A percentile compares a stretch with the other conserved stretches of the same genome.
Conservation (phyloP, 1,140 invertebrate species). For the Procambarus virginalis region DNA sequence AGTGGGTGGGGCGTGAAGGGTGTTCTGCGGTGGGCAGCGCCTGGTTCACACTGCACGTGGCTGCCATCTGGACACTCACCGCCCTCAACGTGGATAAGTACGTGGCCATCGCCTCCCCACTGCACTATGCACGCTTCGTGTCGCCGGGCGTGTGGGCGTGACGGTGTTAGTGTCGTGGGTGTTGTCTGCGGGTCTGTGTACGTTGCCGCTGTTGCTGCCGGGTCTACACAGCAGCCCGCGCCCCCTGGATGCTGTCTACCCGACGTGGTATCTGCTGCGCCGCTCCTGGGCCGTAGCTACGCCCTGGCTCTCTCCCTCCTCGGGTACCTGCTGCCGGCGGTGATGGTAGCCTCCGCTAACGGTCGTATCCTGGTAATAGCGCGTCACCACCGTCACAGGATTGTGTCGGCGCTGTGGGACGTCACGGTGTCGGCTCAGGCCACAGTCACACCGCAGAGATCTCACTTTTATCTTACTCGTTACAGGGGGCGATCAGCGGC, state of each 20-base stretch:
- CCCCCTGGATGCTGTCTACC: conserved; percentile 80
- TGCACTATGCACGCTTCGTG: conserved; percentile 83
- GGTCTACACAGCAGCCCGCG: conserved; percentile 75
- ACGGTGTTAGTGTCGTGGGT: conserved; percentile 72
- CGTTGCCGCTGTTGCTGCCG: conserved; percentile 73
- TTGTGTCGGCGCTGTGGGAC: conserved; percentile 88
- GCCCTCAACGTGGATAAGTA: conserved; percentile 86
- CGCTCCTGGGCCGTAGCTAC: conserved; percentile 72
- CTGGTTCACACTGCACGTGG: conserved; percentile 80
- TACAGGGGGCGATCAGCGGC: conserved; percentile 81
- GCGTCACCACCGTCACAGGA: conserved; percentile 86
- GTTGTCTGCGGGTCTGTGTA: conserved; percentile 74
- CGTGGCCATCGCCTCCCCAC: conserved; percentile 84
- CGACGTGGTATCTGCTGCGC: conserved; percentile 79
- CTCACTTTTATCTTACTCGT: conserved; percentile 79
- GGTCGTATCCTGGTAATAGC: conserved; percentile 83
- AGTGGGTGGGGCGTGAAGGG: conserved; percentile 67
- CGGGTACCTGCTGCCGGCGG: conserved; percentile 78
- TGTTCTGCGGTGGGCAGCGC: conserved; percentile 72
- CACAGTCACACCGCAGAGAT: conserved; percentile 86
- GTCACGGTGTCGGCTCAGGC: conserved; percentile 88
- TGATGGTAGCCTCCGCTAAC: conserved; percentile 83
- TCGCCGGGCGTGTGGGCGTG: conserved; percentile 79
- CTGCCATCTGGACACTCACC: conserved; percentile 86
- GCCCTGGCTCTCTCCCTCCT: conserved; percentile 78